phyloP scores from a whole-genome alignment of 2,113 vertebrate species.

The Lynx canadensis region DNA sequence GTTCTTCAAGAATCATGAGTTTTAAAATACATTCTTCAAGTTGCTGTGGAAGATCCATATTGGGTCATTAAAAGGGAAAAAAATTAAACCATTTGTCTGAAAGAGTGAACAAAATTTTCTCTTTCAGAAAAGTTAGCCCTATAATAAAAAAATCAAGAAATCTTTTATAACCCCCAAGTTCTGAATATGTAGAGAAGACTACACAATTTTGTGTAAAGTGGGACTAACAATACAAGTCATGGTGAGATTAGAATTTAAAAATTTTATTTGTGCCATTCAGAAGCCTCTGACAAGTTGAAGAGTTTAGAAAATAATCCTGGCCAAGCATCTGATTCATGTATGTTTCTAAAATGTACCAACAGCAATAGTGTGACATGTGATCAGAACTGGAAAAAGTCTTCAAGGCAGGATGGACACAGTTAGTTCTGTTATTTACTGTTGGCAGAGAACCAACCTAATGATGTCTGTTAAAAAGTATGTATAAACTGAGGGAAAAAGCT shows the following conservation, averaged over 20 bases:
- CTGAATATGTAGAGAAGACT: background rate
- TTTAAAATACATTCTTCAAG: slow-evolving; percentile 21
- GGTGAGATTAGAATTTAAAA: background rate
- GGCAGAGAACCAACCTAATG: background rate
- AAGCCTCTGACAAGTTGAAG: background rate
- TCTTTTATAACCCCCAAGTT: background rate
- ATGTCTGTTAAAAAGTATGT: background rate
- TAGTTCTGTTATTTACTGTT: background rate
- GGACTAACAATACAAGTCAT: background rate
- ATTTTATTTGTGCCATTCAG: background rate
- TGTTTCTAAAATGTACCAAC: background rate
- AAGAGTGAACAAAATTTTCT: background rate
- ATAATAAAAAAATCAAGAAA: background rate
- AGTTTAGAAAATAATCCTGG: background rate
- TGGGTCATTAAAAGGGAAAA: background rate
- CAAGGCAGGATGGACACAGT: background rate
- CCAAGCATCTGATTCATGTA: background rate
- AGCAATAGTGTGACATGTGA: background rate
- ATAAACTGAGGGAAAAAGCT: background rate
- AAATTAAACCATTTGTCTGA: background rate
- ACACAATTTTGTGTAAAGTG: background rate
- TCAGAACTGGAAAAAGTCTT: background rate
- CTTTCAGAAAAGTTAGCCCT: background rate
- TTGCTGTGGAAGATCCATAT: background rate
- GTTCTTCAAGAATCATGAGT: background rate